Base-by-base conservation (phyloP, 2,797 vertebrate genomes). In the Schizopygopsis malacanthus region DNA sequence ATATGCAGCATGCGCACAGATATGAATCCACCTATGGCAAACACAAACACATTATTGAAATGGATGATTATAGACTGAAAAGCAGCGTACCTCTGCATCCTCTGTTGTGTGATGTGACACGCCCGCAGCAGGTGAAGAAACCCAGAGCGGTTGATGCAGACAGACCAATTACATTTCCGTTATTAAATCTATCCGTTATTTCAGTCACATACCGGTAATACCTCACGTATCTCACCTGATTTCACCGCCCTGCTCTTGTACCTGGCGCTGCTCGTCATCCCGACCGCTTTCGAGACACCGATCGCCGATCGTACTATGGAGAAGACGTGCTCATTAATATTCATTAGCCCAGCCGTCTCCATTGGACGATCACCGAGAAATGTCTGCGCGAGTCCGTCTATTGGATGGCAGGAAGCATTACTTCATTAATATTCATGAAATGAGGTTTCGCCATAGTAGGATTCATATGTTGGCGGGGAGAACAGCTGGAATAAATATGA, bases 231-330 rank as follows among this genome's bases (percentile, higher is more conserved):
- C 6, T 96, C 93, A 97, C 97, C 97, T 96, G 97, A 91, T 88
- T 95, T 96, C 54, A 92, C 92, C 93, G 94, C 90, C 88, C 97
- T 96, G 95, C 94, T 97, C 93, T 94, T 96, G 95, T 94, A 96
- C 87, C 97, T 95, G 94, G 94, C 92, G 94, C 88, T 96, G 84
- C 95, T 93, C 93, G 96, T 97, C 97, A 97, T 97, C 87, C 56
- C 82, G 22, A 37, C 82, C 11, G 80, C 65, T 78, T 72, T 72
- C 52, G 13, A 25, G 18, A 47, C 50, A 28, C 33, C 6, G 25
- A 7, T 25, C 25, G 8, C 13, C 4, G 8, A 63, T 87, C 50
- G 43, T 6, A 5, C 84, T 70, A 88, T 54, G 61, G 47, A 43
- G 16, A 79, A 83, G 16, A 28, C 0, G 0, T 3, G 0, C 0